Percentiles rank a stretch among this genome's conserved stretches.
These are phyloP conservation scores for Epinephelus moara DNA, from an alignment of 2,113 vertebrate species.

Conservation along the genomic window DNA sequence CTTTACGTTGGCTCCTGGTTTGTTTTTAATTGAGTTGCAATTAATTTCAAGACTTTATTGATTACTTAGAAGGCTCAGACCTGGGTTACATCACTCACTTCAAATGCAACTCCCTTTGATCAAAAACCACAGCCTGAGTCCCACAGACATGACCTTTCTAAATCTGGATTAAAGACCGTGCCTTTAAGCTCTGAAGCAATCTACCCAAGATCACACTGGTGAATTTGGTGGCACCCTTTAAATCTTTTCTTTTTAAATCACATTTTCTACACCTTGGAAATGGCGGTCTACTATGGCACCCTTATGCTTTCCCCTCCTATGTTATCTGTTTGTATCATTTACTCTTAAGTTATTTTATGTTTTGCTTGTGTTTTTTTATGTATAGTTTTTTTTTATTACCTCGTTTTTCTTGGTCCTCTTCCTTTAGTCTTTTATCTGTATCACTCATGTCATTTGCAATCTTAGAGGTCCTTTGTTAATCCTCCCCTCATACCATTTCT, in stretches of 20 bases:
- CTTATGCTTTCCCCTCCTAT: not conserved
- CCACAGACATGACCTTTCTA: conserved; percentile 45
- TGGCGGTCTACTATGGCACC: no score
- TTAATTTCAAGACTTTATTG: not conserved
- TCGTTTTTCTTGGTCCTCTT: conserved; percentile 8
- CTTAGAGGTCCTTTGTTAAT: conserved; percentile 46
- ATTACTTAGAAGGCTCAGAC: conserved; percentile 20
- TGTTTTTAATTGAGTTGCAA: conserved; percentile 26
- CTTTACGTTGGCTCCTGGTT: not conserved
- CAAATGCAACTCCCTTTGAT: conserved; percentile 20
- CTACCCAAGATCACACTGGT: not conserved
- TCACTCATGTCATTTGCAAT: conserved; percentile 34
- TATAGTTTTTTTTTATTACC: not conserved
- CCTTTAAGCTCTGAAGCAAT: conserved; percentile 16
- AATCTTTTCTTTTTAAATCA: conserved; percentile 15
- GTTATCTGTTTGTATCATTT: not conserved
- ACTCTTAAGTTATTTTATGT: not conserved
- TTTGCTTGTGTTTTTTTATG: not conserved
- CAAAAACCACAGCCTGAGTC: not conserved
- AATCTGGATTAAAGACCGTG: conserved; percentile 57
- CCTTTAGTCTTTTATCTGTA: conserved; percentile 25
- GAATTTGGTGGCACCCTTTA: conserved; percentile 10
- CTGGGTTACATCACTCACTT: conserved; percentile 19
- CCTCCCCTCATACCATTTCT: conserved; percentile 29
- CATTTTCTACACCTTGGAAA: conserved; percentile 15